Evolutionary conservation across 2,888 invertebrate species (phyloP), one percentile per base, ranked within the genome.

Genomic region (Drosophila rellima): DNA sequence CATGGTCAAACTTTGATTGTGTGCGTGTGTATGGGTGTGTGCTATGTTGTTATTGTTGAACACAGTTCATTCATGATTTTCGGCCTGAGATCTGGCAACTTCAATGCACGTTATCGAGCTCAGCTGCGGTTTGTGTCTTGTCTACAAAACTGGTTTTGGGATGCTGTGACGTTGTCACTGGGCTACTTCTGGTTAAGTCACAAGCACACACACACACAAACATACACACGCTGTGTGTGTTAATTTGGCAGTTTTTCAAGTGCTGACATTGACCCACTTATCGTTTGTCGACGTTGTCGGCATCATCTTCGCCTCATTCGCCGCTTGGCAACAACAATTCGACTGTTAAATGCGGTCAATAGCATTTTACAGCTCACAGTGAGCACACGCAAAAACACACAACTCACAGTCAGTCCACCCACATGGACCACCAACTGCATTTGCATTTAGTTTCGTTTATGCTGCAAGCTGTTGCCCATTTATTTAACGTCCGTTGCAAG

Each of bases 241-340:
- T 83, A 83, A 83, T 88, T 83, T 83, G 83, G 87, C 82, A 73
- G 83, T 75, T 88, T 82, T 88, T 88, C 70, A 88, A 77, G 66
- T 68, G 83, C 81, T 91, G 90, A 90, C 89, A 91, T 90, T 90
- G 89, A 90, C 91, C 89, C 87, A 90, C 69, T 78, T 90, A 67
- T 26, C 50, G 70, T 65, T 78, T 74, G 71, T 73, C 86, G 75
- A 77, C 86, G 66, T 64, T 52, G 44, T 62, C 44, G 55, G 48
- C 56, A 67, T 72, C 72, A 71, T 80, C 76, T 81, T 73, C 45
- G 63, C 37, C 62, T 82, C 79, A 74, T 73, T 76, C 72, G 71
- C 59, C 60, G 77, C 82, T 72, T 61, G 63, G 71, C 64, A 81
- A 71, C 82, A 57, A 44, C 60, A 52, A 51, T 51, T 63, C 48